Conservation (phyloP, 2,113 vertebrate species). For the Shinisaurus crocodilurus region DNA sequence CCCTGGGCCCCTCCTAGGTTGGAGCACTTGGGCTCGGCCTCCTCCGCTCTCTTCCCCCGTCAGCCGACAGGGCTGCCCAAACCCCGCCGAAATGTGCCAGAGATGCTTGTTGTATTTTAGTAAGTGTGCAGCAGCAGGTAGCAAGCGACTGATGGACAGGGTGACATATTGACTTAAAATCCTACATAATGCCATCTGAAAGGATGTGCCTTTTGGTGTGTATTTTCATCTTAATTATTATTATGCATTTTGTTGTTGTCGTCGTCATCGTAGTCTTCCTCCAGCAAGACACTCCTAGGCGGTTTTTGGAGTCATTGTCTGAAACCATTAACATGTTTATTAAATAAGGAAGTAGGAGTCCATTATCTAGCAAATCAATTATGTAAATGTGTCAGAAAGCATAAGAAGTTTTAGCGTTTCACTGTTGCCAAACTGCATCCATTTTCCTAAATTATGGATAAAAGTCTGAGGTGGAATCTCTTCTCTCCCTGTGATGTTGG, state of each 20-base stretch:
- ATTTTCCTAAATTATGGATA: slow-evolving; percentile 77
- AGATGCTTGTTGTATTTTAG: slow-evolving; percentile 62
- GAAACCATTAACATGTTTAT: slow-evolving; percentile 86
- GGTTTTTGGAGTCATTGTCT: slow-evolving; percentile 80
- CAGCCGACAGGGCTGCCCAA: slow-evolving; percentile 73
- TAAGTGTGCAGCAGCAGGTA: slow-evolving; percentile 84
- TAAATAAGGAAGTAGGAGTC: slow-evolving; percentile 83
- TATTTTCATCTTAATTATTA: slow-evolving; percentile 79
- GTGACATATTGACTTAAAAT: slow-evolving; percentile 85
- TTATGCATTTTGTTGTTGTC: slow-evolving; percentile 20
- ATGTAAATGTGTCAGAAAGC: slow-evolving; percentile 82
- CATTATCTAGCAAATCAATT: slow-evolving; percentile 85
- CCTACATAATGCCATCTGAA: slow-evolving; percentile 78
- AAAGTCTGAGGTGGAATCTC: slow-evolving; percentile 30
- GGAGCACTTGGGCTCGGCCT: slow-evolving; percentile 72
- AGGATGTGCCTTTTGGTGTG: slow-evolving; percentile 82
- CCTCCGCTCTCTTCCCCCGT: slow-evolving; percentile 48
- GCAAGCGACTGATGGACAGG: slow-evolving; percentile 82
- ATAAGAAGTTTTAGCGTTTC: slow-evolving; percentile 76
- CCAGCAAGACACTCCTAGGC: slow-evolving; percentile 79
- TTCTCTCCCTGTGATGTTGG: neutral
- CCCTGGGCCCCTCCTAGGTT: slow-evolving; percentile 72
- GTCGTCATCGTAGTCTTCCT: slow-evolving; percentile 60
- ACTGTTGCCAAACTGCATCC: slow-evolving; percentile 75
- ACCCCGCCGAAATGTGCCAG: slow-evolving; percentile 71